These are phyloP conservation scores for Paraescarpia echinospica DNA, from an alignment of 1,140 invertebrate species.

Conservation along the genomic window DNA sequence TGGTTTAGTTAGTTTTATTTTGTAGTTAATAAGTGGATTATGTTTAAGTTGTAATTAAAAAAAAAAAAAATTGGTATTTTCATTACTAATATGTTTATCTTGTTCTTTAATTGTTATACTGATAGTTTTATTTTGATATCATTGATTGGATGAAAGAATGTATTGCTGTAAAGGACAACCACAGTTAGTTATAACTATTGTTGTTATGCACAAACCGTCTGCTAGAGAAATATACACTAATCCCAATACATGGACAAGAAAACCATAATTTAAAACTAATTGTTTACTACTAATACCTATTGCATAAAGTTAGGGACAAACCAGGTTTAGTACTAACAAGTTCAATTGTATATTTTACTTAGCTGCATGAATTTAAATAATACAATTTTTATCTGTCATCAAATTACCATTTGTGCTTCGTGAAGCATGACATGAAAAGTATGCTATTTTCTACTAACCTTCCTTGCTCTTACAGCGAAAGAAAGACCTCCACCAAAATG, in stretches of 20 bases:
- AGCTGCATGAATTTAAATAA: too few relatives aligned
- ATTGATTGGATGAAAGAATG: neutral
- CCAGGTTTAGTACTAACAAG: neutral
- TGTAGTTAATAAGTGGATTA: neutral
- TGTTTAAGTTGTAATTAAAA: neutral
- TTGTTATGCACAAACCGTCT: neutral
- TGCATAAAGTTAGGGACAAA: neutral
- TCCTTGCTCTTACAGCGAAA: constrained; percentile 4
- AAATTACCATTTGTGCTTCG: too few relatives aligned
- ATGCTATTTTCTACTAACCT: neutral
- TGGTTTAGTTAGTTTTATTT: neutral
- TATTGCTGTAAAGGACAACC: neutral
- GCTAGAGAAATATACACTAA: neutral
- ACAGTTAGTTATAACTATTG: neutral
- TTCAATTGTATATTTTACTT: neutral
- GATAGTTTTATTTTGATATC: neutral
- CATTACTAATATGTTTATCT: neutral
- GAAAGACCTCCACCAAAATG: neutral
- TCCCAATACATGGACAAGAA: neutral
- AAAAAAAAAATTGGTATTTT: neutral
- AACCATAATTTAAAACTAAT: neutral
- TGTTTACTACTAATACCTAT: neutral
- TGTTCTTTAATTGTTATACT: neutral
- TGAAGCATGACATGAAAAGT: too few relatives aligned
- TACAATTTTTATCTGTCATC: too few relatives aligned